These are phyloP conservation scores for Drosophila biarmipes DNA, from an alignment of 1,140 invertebrate species.

Conservation along the genomic window DNA sequence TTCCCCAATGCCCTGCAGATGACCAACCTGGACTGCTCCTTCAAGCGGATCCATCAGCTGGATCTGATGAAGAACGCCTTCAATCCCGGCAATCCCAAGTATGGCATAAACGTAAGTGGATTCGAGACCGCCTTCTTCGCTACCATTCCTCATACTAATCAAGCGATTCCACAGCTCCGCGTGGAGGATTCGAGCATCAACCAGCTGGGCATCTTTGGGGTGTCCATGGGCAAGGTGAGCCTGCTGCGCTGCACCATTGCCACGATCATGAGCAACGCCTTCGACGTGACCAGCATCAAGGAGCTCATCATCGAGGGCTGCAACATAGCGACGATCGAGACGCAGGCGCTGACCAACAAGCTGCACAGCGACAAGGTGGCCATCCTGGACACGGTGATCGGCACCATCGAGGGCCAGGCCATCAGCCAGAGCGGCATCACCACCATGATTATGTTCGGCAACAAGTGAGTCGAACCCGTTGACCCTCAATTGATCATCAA, in stretches of 20 bases:
- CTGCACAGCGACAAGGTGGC: constrained; percentile 66
- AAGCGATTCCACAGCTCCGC: constrained; percentile 36
- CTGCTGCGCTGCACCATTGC: constrained; percentile 60
- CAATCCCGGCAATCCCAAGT: constrained; percentile 31
- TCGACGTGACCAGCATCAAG: constrained; percentile 74
- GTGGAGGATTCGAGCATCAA: constrained; percentile 55
- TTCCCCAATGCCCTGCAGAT: constrained; percentile 64
- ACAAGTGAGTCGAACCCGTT: constrained; percentile 58
- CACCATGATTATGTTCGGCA: constrained; percentile 54
- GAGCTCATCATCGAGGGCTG: constrained; percentile 63
- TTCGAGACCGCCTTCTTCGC: too few relatives aligned
- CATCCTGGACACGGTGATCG: constrained; percentile 66
- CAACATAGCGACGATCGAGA: constrained; percentile 60
- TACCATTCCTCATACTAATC: too few relatives aligned
- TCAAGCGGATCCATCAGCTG: constrained; percentile 52
- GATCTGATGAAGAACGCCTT: constrained; percentile 64
- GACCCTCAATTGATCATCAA: too few relatives aligned
- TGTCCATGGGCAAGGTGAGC: constrained; percentile 66
- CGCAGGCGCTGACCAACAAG: constrained; percentile 66
- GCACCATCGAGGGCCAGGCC: constrained; percentile 73
- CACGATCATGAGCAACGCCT: constrained; percentile 54
- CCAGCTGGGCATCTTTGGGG: constrained; percentile 59
- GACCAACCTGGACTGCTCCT: constrained; percentile 54
- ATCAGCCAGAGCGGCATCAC: constrained; percentile 77
- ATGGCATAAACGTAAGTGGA: constrained; percentile 61